A percentile compares a stretch with the other conserved stretches of the same genome.
These are phyloP conservation scores for Trinorchestia longiramus DNA, from an alignment of 1,140 invertebrate genomes.

Conservation along the genomic window DNA sequence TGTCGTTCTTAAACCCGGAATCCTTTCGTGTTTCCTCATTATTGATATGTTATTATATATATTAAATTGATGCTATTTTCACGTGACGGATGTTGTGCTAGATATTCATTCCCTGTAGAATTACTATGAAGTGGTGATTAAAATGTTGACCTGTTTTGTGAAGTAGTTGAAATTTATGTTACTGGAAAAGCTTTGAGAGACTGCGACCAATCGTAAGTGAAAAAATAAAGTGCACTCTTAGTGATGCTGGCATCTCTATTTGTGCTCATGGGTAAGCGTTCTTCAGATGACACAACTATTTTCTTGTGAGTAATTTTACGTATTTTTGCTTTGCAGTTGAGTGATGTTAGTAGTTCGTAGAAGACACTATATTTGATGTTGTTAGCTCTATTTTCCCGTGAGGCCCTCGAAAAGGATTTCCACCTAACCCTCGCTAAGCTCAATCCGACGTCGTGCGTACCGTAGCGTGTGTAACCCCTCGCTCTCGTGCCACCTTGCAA, in stretches of 20 bases:
- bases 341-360: conserved; percentile 5
- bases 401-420: neutral
- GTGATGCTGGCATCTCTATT: conserved; percentile 17
- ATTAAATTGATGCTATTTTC: neutral
- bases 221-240: neutral
- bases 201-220: neutral
- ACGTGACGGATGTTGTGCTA: neutral
- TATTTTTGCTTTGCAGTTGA: neutral
- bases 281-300: neutral
- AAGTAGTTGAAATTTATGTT: neutral
- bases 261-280: neutral
- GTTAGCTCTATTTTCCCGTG: neutral
- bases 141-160: neutral
- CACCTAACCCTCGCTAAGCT: conserved; percentile 28
- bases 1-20: neutral
- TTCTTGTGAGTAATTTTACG: neutral
- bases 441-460: conserved; percentile 8
- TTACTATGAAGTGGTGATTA: neutral
- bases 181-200: neutral
- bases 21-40: neutral
- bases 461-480: neutral
- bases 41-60: neutral
- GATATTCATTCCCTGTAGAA: neutral
- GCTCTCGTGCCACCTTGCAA: neutral
- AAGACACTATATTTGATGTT: neutral